Percentiles rank a stretch among this genome's conserved stretches.
These are phyloP conservation scores for Tipula confusa DNA, from an alignment of 2,888 invertebrate species.

Conservation along the genomic window DNA sequence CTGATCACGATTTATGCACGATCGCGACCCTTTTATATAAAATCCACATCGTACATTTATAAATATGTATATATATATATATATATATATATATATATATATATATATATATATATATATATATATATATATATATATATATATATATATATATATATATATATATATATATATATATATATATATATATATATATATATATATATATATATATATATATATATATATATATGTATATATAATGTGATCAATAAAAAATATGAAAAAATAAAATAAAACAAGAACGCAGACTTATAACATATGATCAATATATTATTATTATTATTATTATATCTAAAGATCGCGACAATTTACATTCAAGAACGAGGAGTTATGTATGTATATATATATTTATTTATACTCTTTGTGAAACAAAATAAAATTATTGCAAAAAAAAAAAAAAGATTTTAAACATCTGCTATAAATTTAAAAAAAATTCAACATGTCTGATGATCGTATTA, in stretches of 20 bases:
- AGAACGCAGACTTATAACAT: background rate
- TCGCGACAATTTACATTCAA: background rate
- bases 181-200: background rate
- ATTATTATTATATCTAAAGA: background rate
- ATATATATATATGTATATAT: background rate
- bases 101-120: background rate
- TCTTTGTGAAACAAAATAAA: background rate
- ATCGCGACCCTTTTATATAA: background rate
- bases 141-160: background rate
- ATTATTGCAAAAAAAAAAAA: background rate
- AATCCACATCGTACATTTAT: background rate
- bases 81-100: background rate
- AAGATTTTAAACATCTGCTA: background rate
- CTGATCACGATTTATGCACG: background rate
- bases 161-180: background rate
- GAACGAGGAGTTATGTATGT: background rate
- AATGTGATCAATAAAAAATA: background rate
- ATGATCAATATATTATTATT: slow-evolving; percentile 12
- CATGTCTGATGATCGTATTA: background rate
- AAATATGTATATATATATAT: background rate
- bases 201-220: background rate
- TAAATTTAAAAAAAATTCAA: background rate
- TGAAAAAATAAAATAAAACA: background rate
- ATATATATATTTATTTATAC: background rate
- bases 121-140: background rate